phyloP scores from a whole-genome alignment of 2,797 vertebrate genomes.

The Paratrypauchen microcephalus region DNA sequence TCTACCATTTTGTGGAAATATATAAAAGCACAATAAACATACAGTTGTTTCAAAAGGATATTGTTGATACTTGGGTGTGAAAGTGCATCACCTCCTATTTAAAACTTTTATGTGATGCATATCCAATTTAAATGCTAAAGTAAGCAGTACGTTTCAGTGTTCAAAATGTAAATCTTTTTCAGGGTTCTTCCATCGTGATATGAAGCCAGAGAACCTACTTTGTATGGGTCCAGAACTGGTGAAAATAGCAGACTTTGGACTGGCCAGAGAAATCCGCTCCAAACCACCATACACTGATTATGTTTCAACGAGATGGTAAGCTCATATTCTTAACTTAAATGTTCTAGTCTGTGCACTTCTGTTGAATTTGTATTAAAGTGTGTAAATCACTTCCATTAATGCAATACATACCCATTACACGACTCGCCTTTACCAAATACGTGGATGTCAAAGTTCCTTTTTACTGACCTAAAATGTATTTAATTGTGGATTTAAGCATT shows the following conservation, averaged over 20 bases:
- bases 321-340: conserved; percentile 7
- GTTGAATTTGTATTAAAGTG: not conserved
- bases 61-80: no score
- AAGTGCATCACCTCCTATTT: not conserved
- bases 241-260: conserved; percentile 98
- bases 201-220: conserved; percentile 98
- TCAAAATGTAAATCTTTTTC: conserved; percentile 7
- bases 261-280: conserved; percentile 95
- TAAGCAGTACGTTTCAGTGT: not conserved
- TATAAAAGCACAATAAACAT: no score
- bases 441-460: no score
- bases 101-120: not conserved
- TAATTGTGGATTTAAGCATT: no score
- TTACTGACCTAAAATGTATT: no score
- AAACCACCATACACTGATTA: conserved; percentile 98
- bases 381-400: no score
- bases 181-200: conserved; percentile 98
- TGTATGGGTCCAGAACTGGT: conserved; percentile 97
- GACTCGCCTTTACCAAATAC: no score
- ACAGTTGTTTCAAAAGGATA: not conserved
- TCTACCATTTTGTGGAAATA: no score
- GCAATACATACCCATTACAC: no score
- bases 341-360: not conserved
- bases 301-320: conserved; percentile 95
- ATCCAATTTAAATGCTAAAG: not conserved